Percentiles rank a stretch among this genome's conserved stretches.
Conservation (phyloP, 2,113 vertebrate species). For the Salvator merianae region DNA sequence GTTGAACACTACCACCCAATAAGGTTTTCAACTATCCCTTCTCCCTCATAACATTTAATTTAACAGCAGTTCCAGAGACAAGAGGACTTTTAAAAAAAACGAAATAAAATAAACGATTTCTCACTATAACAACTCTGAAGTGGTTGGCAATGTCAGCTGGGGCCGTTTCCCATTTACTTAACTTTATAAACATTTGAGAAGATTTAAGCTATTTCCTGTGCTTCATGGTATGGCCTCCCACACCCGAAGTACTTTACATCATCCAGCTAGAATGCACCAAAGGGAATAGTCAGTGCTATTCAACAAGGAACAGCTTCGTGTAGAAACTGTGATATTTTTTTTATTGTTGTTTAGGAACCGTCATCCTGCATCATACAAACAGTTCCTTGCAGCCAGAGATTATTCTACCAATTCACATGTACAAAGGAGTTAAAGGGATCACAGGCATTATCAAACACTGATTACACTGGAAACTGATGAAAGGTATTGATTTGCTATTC, state of each 20-base stretch:
- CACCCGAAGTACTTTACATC: slow-evolving; percentile 78
- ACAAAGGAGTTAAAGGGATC: slow-evolving; percentile 12
- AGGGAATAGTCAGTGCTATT: slow-evolving; percentile 64
- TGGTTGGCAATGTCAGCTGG: slow-evolving; percentile 65
- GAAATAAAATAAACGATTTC: slow-evolving; percentile 53
- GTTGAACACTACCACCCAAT: no score
- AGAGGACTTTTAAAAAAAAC: slow-evolving; percentile 40
- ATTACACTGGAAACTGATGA: not conserved
- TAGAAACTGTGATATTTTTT: slow-evolving; percentile 45
- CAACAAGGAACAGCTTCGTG: slow-evolving; percentile 69
- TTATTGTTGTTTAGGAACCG: slow-evolving; percentile 5
- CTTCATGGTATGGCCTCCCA: slow-evolving; percentile 77
- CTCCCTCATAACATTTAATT: not conserved
- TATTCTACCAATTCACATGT: slow-evolving; percentile 2
- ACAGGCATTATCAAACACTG: slow-evolving; percentile 11
- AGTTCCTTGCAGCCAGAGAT: not conserved
- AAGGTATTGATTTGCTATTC: not conserved
- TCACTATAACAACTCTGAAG: slow-evolving; percentile 66
- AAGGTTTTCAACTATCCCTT: not conserved
- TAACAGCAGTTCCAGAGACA: slow-evolving; percentile 45
- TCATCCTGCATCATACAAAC: slow-evolving; percentile 11
- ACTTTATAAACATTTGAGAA: slow-evolving; percentile 76
- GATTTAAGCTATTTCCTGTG: slow-evolving; percentile 80
- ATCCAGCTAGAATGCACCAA: slow-evolving; percentile 75
- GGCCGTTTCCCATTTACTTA: slow-evolving; percentile 75